Evolutionary conservation across 2,888 invertebrate genomes (phyloP), one percentile per base, ranked within the genome.

Genomic region (Listrodromus nycthemerus): DNA sequence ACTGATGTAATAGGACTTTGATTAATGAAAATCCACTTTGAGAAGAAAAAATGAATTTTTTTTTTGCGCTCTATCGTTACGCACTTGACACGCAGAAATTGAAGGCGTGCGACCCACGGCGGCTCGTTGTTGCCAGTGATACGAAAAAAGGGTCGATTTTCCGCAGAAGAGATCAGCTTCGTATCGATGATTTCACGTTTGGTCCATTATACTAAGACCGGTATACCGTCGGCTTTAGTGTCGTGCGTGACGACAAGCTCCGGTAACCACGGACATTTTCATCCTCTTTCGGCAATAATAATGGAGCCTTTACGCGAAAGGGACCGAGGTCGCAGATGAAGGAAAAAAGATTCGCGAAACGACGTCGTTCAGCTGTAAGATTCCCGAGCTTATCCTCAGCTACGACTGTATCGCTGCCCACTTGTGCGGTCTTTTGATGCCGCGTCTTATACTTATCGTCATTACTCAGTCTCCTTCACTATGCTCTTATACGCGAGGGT

Each of bases 371-470:
- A n/a, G 41, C 41, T 45, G 50, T 67, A 71, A 63, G 65, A 82
- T 83, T 80, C 77, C 63, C 27, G 63, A 63, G 85, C 81, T 86
- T 85, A 86, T 83, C 75, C 81, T 55, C 52, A 21, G 76, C 67
- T 82, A 55, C 67, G 41, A 63, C 67, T 73, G 50, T 52, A 65
- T 33, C 8, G 7, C 30, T 24, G 16, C 8, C n/a, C 13, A 16
- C 30, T 55, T n/a, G 27, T 19, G 33, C 30, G 48, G 48, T 19
- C 37, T 52, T 50, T 37, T 21, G 75, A 75, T 75, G 48, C 52
- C n/a, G 50, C 50, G 30, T 45, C 37, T 65, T 37, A 82, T 30
- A 76, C 66, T 70, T 65, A 71, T 67, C 74, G 33, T 55, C n/a
- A 24, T 30, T 24, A 30, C 69, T 8, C 75, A 7, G 33, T 41